Percentiles rank a stretch among this genome's conserved stretches.
These are phyloP conservation scores for Carlito syrichta DNA, from an alignment of 2,113 vertebrate genomes.

Conservation along the genomic window DNA sequence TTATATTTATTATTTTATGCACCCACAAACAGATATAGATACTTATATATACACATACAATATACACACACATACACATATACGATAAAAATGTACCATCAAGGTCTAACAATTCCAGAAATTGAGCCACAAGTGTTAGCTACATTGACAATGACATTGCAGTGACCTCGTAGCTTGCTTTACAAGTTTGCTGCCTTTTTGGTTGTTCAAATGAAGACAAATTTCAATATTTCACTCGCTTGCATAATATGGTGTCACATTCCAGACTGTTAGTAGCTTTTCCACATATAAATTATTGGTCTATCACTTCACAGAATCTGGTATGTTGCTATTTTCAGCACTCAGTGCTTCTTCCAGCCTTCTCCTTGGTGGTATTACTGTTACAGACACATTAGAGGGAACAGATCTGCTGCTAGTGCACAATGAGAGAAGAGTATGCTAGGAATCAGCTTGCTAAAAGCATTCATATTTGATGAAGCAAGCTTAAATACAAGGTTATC, in stretches of 20 bases:
- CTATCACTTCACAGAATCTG: constrained; percentile 49
- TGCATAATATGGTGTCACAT: constrained; percentile 52
- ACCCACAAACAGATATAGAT: not conserved
- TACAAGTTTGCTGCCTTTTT: constrained; percentile 23
- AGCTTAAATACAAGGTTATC: constrained; percentile 72
- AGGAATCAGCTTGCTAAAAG: constrained; percentile 67
- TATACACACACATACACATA: too few relatives aligned
- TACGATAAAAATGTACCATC: not conserved
- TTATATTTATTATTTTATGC: not conserved
- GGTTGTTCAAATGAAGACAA: constrained; percentile 57
- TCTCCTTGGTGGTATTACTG: constrained; percentile 47
- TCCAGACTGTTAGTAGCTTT: constrained; percentile 57
- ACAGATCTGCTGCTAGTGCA: constrained; percentile 72
- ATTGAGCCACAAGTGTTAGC: not conserved
- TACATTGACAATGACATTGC: not conserved
- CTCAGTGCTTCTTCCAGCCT: constrained; percentile 31
- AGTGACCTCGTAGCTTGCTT: not conserved
- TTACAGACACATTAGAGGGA: constrained; percentile 79
- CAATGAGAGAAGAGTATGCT: constrained; percentile 56
- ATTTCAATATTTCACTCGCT: constrained; percentile 59
- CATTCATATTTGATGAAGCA: constrained; percentile 81
- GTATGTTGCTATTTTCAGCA: constrained; percentile 65
- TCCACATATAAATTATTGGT: constrained; percentile 56
- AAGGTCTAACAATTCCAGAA: not conserved
- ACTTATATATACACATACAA: not conserved